A percentile compares a stretch with the other conserved stretches of the same genome.
Evolutionary conservation across 1,140 invertebrate species (phyloP).

Genomic region (Choristoneura fumiferana): DNA sequence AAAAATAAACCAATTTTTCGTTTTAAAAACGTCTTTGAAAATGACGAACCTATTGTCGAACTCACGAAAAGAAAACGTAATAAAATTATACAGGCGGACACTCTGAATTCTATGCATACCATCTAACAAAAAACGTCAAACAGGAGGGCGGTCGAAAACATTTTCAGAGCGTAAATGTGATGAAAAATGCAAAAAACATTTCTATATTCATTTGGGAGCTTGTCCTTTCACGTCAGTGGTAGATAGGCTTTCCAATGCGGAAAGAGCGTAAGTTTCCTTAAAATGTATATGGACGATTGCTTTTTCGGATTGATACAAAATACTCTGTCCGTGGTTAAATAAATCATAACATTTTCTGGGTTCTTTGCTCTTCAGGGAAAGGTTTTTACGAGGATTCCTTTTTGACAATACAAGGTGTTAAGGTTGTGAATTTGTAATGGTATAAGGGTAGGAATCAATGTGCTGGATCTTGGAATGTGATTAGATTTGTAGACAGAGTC

Average conservation of each 20-base stretch:
- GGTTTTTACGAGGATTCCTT: slow-evolving; percentile 52
- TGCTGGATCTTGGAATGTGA: too few species aligned
- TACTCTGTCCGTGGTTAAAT: slow-evolving; percentile 34
- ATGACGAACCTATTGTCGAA: too few species aligned
- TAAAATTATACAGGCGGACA: too few species aligned
- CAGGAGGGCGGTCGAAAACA: slow-evolving; percentile 14
- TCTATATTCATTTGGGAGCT: slow-evolving; percentile 16
- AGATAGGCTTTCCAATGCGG: background rate
- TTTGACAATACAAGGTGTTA: slow-evolving; percentile 12
- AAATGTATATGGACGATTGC: background rate
- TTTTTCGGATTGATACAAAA: background rate
- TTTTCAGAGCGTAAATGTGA: slow-evolving; percentile 11
- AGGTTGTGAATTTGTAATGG: background rate
- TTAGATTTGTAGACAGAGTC: too few species aligned
- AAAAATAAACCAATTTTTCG: too few species aligned
- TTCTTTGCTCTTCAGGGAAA: slow-evolving; percentile 37
- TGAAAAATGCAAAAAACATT: slow-evolving; percentile 19
- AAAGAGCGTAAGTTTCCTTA: background rate
- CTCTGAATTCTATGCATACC: background rate
- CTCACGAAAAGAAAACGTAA: too few species aligned
- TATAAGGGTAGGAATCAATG: background rate
- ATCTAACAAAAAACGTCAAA: slow-evolving; percentile 7
- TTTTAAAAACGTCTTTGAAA: too few species aligned
- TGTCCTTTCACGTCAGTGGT: slow-evolving; percentile 10
- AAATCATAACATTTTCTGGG: slow-evolving; percentile 55